Base-by-base conservation (phyloP, 1,140 invertebrate genomes). In the Nasonia giraulti region DNA sequence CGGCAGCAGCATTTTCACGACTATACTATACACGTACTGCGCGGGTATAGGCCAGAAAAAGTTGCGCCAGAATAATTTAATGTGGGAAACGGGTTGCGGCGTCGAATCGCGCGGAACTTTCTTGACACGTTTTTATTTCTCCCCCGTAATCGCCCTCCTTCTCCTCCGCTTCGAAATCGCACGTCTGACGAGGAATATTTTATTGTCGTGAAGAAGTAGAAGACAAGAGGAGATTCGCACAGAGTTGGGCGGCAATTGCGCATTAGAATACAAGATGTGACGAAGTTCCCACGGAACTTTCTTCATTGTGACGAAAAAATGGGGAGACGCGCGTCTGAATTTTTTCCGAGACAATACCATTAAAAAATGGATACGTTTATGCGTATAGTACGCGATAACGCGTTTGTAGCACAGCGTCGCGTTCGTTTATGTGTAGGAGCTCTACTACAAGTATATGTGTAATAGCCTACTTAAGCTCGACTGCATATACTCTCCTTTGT, bases 51-150 rank as follows among this genome's bases (percentile, higher is more conserved):
- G 31, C n/a, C 20, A 44, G 75, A 77, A 78, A 84, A 84, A 73
- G 44, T 78, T 84, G 44, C 76, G 31, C 44, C 76, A 79, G 75
- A 71, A 55, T 79, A 79, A 79, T 84, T 79, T 73, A 79, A 71
- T 73, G 82, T 84, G 82, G 47, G 76, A 84, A 84, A 33, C 37
- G 75, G 62, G 62, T 83, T 83, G 68, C 82, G 5, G 12, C 55
- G 20, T 17, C 68, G 37, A 84, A 79, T 83, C 50, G 37, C 50
- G 62, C 75, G 55, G 27, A 33, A 77, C n/a, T 83, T 83, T 83
- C 73, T 33, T 77, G 73, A 47, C 40, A 37, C 55, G 55, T 82
- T 76, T 82, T 76, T 82, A 27, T 27, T 75, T 62, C 23, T n/a
- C 23, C 31, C 37, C 31, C 7, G 14, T 55, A 62, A 31, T 62